Conservation (phyloP, 1,140 invertebrate genomes). For the Chrysopa pallens region DNA sequence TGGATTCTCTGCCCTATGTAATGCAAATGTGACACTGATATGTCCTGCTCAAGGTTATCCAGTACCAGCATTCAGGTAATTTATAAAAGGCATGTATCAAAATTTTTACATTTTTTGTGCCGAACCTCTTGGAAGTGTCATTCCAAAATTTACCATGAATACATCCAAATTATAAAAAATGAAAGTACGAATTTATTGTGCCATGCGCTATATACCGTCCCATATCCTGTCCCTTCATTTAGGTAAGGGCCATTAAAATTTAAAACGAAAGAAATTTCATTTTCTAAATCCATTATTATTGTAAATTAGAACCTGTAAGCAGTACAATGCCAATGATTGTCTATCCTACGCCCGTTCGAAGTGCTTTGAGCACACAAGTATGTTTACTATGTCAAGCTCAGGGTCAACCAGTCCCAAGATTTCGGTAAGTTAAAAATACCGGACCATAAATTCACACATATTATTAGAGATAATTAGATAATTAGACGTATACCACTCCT, state of each 20-base stretch:
- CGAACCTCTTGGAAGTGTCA: conserved; percentile 53
- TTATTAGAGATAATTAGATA: no score
- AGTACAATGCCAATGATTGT: conserved; percentile 42
- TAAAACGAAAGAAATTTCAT: no score
- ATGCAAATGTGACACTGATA: conserved; percentile 42
- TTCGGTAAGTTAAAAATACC: conserved; percentile 21
- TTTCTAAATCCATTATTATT: background rate
- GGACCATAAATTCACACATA: no score
- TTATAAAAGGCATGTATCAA: conserved; percentile 5
- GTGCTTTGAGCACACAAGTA: conserved; percentile 9
- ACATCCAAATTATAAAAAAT: conserved; percentile 30
- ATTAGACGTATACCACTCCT: no score
- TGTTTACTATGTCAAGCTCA: conserved; percentile 37
- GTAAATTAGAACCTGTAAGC: conserved; percentile 39
- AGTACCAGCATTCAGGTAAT: conserved; percentile 38
- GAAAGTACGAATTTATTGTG: conserved; percentile 38
- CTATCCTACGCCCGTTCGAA: conserved; percentile 22
- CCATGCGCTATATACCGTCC: conserved; percentile 50
- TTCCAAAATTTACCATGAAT: conserved; percentile 47
- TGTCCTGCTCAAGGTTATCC: conserved; percentile 61
- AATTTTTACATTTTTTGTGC: conserved; percentile 9
- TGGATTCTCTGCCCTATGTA: conserved; percentile 30
- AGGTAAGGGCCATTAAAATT: conserved; percentile 30
- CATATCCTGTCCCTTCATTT: conserved; percentile 46
- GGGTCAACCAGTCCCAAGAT: conserved; percentile 25